Evolutionary conservation across 2,113 vertebrate species (phyloP), one percentile per base, ranked within the genome.

Genomic region (Sterna hirundo): DNA sequence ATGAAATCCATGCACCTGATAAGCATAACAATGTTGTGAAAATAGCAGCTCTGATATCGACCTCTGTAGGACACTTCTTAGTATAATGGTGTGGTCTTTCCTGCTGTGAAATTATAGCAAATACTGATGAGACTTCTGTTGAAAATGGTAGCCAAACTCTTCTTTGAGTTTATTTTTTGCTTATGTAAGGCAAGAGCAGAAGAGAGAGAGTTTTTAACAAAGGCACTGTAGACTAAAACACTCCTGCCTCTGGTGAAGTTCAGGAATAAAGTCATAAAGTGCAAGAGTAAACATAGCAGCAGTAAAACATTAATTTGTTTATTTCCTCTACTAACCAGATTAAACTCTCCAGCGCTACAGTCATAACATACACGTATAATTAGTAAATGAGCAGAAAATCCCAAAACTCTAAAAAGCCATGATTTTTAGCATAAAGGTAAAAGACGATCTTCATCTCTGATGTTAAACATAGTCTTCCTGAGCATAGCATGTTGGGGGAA

Each of bases 1-100:
- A 55, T 61, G 92, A 97, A 94, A 95, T 70, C 44, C 32, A 17
- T 90, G n/a, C 58, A 92, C 84, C 58, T 83, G 94, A 86, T 69
- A 78, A 88, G 34, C 65, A 47, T n/a, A 95, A 96, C 38, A 51
- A 34, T 83, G 49, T 60, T 47, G 32, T 75, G 13, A 68, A 81
- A 19, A 65, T 15, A 75, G 66, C 29, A 80, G 38, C 36, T 87
- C 21, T 94, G n/a, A 91, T 69, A 80, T 7, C 90, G 47, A 93
- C 20, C 78, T 81, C 69, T 74, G 77, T 30, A 30, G 27, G 57
- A 90, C 87, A 68, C 54, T 54, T n/a, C 47, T 21, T 94, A 70
- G 5, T 65, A 42, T 88, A 75, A 74, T 64, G 86, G 80, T 80
- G 55, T 87, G n/a, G 80, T 94, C 57, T 69, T 83, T 55, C 7